These are phyloP conservation scores for Mesocricetus auratus DNA, from an alignment of 2,113 vertebrate genomes.

Conservation along the genomic window DNA sequence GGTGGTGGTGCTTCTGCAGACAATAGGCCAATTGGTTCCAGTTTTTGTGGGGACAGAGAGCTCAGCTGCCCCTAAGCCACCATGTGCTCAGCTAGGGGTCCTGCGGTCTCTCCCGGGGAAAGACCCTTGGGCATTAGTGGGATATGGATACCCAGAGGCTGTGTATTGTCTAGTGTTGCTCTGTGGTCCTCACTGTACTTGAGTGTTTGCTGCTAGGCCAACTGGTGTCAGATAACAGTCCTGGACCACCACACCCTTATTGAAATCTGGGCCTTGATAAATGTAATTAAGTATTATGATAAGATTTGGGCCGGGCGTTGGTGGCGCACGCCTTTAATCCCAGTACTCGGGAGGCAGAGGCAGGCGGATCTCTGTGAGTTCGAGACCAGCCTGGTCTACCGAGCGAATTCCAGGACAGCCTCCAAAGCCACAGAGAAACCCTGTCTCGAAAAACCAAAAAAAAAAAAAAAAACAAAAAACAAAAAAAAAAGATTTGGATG, in stretches of 20 bases:
- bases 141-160: background rate
- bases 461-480: no score
- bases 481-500: no score
- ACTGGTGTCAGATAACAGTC: background rate
- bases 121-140: no score
- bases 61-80: background rate
- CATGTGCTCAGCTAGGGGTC: accelerated
- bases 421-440: no score
- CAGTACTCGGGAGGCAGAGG: background rate
- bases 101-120: background rate
- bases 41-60: background rate
- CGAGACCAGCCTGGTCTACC: background rate
- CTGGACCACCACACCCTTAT: background rate
- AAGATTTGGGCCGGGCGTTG: background rate
- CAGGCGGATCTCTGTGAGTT: background rate
- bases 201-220: background rate
- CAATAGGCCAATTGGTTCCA: accelerated
- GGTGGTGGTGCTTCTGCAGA: accelerated
- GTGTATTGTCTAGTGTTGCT: background rate
- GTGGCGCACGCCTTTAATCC: background rate
- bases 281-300: background rate
- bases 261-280: background rate
- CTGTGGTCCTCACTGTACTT: background rate
- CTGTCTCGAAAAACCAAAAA: no score
- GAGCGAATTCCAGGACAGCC: no score